Conservation (phyloP, 1,140 invertebrate species). For the Nasonia longicornis region DNA sequence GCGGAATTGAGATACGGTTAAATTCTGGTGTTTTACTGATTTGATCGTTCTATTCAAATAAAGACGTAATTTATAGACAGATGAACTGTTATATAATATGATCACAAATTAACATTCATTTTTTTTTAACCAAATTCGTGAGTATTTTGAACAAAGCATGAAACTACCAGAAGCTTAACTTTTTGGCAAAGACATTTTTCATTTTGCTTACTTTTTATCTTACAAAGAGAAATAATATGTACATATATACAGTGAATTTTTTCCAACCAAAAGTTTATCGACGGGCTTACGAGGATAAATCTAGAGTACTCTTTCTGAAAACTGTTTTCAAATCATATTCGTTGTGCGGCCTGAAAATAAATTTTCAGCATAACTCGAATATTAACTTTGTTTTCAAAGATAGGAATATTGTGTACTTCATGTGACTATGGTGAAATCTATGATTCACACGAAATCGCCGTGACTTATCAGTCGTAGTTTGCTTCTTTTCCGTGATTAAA, state of each 20-base stretch:
- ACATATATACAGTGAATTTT: slow-evolving; percentile 30
- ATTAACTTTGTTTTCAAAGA: not conserved
- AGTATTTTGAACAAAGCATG: not conserved
- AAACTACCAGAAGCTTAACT: not conserved
- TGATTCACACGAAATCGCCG: not conserved
- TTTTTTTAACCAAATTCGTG: not conserved
- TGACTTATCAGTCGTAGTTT: not conserved
- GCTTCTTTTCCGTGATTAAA: not conserved
- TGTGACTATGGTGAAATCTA: not conserved
- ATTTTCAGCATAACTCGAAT: not conserved
- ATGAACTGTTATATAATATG: not conserved
- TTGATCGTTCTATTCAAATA: not conserved
- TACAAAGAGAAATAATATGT: slow-evolving; percentile 6
- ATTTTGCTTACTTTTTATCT: slow-evolving; percentile 3
- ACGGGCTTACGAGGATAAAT: not conserved
- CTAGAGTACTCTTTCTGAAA: not conserved
- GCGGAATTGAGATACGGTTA: not conserved
- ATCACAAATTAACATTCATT: not conserved
- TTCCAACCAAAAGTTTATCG: slow-evolving; percentile 5
- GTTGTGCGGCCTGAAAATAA: not conserved
- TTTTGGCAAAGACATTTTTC: not conserved
- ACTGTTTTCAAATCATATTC: not conserved
- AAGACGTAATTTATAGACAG: not conserved
- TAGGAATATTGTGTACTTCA: not conserved
- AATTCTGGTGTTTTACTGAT: slow-evolving; percentile 1